These are phyloP conservation scores for Pseudorhiza aurosa DNA, from an alignment of 30 jellyfish, hydroid and myxozoan species.

Conservation along the genomic window DNA sequence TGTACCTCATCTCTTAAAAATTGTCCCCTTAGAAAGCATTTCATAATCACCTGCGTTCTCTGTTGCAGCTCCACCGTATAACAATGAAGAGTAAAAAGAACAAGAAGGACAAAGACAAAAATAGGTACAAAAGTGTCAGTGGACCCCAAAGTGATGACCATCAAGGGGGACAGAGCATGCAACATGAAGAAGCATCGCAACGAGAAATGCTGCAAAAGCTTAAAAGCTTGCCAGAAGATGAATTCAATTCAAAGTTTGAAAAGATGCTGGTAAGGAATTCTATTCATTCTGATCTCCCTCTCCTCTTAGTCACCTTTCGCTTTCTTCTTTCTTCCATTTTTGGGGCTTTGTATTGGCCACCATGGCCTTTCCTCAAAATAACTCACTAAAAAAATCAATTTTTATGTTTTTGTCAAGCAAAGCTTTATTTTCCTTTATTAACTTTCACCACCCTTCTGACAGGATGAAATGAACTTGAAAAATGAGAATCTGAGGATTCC, in stretches of 20 bases:
- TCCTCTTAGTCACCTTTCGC: too few relatives aligned
- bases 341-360: too few relatives aligned
- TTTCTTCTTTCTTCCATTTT: too few relatives aligned
- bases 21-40: not conserved
- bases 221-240: conserved; percentile 77
- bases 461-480: conserved; percentile 96
- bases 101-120: conserved; percentile 58
- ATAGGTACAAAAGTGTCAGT: conserved; percentile 36
- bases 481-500: conserved; percentile 79
- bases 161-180: conserved; percentile 47
- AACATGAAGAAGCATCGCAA: conserved; percentile 37
- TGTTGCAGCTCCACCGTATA: conserved; percentile 70
- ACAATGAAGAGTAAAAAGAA: conserved; percentile 81
- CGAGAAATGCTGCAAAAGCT: conserved; percentile 60
- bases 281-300: too few relatives aligned
- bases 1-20: too few relatives aligned
- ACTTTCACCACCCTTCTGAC: not conserved
- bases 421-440: not conserved
- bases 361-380: too few relatives aligned
- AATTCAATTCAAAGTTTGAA: conserved; percentile 85
- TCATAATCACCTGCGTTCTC: too few relatives aligned
- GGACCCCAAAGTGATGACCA: conserved; percentile 50
- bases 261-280: conserved; percentile 96
- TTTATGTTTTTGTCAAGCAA: not conserved
- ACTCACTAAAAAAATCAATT: too few relatives aligned